Conservation (phyloP, 2,113 vertebrate species). For the Misgurnus mizolepis region DNA sequence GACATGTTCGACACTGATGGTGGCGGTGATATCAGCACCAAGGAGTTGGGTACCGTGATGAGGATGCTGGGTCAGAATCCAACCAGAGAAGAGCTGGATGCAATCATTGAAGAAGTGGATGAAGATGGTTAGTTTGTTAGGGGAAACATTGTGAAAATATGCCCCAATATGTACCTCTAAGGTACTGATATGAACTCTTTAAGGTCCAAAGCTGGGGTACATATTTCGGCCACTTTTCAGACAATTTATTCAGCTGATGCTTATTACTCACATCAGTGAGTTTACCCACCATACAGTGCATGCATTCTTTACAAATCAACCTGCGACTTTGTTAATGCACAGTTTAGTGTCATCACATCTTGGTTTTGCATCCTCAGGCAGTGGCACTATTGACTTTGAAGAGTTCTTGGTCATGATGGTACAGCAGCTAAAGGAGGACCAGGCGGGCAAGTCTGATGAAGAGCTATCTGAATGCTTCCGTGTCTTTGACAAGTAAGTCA, state of each 20-base stretch:
- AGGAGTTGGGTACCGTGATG: constrained; percentile 98
- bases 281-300: no score
- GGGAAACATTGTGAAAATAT: no score
- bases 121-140: constrained; percentile 86
- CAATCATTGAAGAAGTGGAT: constrained; percentile 98
- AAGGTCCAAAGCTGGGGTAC: no score
- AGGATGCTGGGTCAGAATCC: constrained; percentile 97
- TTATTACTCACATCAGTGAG: no score
- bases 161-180: no score
- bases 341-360: neutral
- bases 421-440: constrained; percentile 96
- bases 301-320: no score
- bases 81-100: constrained; percentile 95
- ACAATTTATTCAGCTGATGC: no score
- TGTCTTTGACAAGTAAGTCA: constrained; percentile 88
- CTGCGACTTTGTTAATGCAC: no score
- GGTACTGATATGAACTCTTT: no score
- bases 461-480: constrained; percentile 96
- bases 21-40: constrained; percentile 98
- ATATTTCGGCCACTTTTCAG: no score
- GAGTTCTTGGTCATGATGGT: constrained; percentile 99
- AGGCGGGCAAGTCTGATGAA: constrained; percentile 93
- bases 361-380: constrained; percentile 69
- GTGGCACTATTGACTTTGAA: constrained; percentile 97
- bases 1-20: constrained; percentile 98